Evolutionary conservation across 2,888 invertebrate genomes (phyloP).

Genomic region (Scaptomyza caliginosa): DNA sequence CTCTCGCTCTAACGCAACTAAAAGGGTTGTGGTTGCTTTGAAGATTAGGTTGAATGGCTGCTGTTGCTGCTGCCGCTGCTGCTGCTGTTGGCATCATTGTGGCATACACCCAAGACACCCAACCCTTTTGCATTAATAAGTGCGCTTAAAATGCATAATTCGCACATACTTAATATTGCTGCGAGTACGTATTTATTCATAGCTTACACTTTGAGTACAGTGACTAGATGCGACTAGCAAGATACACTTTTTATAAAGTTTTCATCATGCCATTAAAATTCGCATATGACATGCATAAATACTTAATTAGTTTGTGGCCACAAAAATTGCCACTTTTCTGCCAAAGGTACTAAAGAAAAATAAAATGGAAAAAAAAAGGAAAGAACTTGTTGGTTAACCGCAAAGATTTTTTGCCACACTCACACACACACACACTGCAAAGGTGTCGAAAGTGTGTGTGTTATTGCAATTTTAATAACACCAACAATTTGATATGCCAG

Average conservation of each 20-base stretch:
- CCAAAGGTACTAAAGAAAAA: constrained; percentile 5
- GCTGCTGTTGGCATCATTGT: background rate
- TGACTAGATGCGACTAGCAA: constrained; percentile 7
- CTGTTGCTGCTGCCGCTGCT: constrained; percentile 6
- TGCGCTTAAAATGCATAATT: constrained; percentile 67
- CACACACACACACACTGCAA: background rate
- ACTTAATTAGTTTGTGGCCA: constrained; percentile 23
- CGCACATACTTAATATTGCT: constrained; percentile 33
- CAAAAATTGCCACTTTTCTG: constrained; percentile 9
- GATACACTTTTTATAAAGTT: constrained; percentile 10
- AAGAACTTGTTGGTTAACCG: constrained; percentile 18
- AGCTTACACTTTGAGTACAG: no score
- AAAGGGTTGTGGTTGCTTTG: constrained; percentile 71
- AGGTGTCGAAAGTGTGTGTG: constrained; percentile 61
- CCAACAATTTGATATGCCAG: constrained; percentile 42
- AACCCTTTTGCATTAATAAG: constrained; percentile 56
- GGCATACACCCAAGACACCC: constrained; percentile 15
- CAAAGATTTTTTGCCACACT: constrained; percentile 28
- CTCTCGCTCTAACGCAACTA: constrained; percentile 18
- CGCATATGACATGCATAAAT: constrained; percentile 23
- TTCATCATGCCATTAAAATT: constrained; percentile 10
- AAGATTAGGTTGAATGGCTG: constrained; percentile 50
- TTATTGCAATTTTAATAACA: constrained; percentile 71
- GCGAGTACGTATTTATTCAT: constrained; percentile 48
- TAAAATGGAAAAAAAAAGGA: no score